A percentile compares a stretch with the other conserved stretches of the same genome.
phyloP scores from a whole-genome alignment of 2,797 vertebrate genomes.

The Enteromius radiatus region DNA sequence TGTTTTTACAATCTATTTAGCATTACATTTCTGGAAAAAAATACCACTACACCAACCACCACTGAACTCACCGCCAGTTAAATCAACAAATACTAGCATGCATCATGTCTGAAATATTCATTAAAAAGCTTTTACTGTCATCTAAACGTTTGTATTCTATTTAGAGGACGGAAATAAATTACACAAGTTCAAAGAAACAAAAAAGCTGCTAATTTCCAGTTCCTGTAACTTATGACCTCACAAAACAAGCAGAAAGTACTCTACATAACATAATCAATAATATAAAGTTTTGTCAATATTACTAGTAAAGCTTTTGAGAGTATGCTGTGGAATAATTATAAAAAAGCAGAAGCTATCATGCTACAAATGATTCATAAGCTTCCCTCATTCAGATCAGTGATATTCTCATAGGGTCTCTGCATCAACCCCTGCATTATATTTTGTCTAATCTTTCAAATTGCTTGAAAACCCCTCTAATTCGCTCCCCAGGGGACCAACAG shows the following conservation, averaged over 20 bases:
- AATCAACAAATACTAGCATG: slow-evolving; percentile 12
- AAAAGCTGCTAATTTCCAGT: slow-evolving; percentile 5
- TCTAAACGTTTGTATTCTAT: slow-evolving; percentile 42
- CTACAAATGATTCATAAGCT: background rate
- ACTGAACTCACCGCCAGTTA: background rate
- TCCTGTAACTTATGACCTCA: slow-evolving; percentile 20
- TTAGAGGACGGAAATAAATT: slow-evolving; percentile 16
- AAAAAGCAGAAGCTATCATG: background rate
- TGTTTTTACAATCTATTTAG: slow-evolving; percentile 15
- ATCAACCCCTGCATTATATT: slow-evolving; percentile 28
- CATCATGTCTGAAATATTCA: slow-evolving; percentile 24
- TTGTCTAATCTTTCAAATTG: slow-evolving; percentile 44
- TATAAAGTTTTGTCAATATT: background rate
- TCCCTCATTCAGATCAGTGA: background rate
- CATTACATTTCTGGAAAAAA: background rate
- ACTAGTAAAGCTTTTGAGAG: background rate
- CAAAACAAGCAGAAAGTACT: background rate
- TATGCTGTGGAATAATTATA: background rate
- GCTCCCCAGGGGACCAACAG: slow-evolving; percentile 45
- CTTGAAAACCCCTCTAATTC: slow-evolving; percentile 43
- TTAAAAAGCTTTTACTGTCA: slow-evolving; percentile 42
- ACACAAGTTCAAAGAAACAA: slow-evolving; percentile 17
- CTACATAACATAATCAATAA: background rate
- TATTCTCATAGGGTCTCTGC: slow-evolving; percentile 32
- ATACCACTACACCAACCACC: background rate